Evolutionary conservation across 2,113 vertebrate genomes (phyloP), one percentile per base, ranked within the genome.

Genomic region (Grammomys surdaster): DNA sequence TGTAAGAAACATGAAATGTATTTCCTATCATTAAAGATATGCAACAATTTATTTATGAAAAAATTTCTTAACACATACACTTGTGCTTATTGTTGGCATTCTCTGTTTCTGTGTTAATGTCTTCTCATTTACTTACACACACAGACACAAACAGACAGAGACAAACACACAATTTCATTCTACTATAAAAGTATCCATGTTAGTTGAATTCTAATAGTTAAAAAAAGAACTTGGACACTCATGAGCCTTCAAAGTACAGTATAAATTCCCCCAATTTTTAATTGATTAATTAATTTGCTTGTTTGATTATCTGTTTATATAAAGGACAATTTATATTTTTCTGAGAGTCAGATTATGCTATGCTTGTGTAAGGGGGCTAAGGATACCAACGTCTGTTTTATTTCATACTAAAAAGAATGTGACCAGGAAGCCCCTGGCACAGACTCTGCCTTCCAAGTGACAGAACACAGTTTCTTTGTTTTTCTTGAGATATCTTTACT

Each of bases 381-480:
- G 6, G 1, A 36, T n/a, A 58, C 28, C 17, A 65, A 31, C 40
- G 19, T 95, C 46, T 89, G 10, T 26, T 69, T 36, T 80, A 67
- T 69, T 90, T 93, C 10, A 11, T 84, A 33, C 54, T 51, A 75
- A 70, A 70, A 94, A 48, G 20, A 24, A n/a, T 76, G 2, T 76
- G 28, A 77, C 51, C 85, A 89, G 88, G 24, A 94, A 67, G 82
- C 90, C 8, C 48, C 43, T 96, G 82, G 20, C 10, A 72, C 8
- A 90, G 4, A 54, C 63, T 69, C 73, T 65, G 22, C 3, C 73
- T 95, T 93, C 73, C 14, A 93, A 91, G 46, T 73, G 56, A 88
- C n/a, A 90, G 40, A 51, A 90, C 87, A 80, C 14, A 31, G 40
- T 60, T 93, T 84, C 9, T 40, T 40, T 97, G 82, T 77, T 91